Evolutionary conservation across 2,888 invertebrate species (phyloP).

Genomic region (Smittia sp.): DNA sequence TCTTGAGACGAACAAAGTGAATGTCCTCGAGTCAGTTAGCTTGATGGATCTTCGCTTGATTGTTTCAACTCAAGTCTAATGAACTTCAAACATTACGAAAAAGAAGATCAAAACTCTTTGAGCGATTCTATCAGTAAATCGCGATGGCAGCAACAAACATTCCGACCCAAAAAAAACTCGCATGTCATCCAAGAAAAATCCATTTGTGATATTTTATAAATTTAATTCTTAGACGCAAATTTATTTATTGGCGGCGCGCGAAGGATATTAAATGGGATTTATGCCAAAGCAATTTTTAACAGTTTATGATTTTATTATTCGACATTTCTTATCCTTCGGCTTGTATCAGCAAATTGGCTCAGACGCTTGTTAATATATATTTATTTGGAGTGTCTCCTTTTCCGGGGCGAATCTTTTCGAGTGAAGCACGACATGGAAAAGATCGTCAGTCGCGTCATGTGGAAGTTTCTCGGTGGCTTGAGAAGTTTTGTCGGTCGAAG

Average conservation of each 20-base stretch:
- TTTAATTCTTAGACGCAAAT: constrained; percentile 11
- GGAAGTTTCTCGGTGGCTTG: too few species aligned
- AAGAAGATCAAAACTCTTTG: too few species aligned
- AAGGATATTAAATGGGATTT: constrained; percentile 37
- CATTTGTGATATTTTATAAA: constrained; percentile 9
- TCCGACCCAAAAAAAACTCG: background rate
- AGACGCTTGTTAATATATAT: constrained; percentile 6
- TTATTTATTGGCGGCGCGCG: constrained; percentile 37
- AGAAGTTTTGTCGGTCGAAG: too few species aligned
- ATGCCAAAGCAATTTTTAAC: constrained; percentile 40
- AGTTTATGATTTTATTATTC: constrained; percentile 38
- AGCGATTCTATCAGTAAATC: background rate
- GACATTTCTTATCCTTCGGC: constrained; percentile 29
- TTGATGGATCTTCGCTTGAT: too few species aligned
- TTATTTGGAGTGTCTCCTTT: constrained; percentile 15
- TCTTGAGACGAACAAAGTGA: too few species aligned
- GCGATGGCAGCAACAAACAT: background rate
- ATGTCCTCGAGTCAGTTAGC: too few species aligned
- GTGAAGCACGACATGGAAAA: background rate
- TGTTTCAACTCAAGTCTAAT: too few species aligned
- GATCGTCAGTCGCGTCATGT: too few species aligned
- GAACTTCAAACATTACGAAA: too few species aligned
- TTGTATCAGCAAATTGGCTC: constrained; percentile 40
- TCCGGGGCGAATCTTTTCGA: constrained; percentile 8
- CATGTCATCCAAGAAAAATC: background rate